Conservation (phyloP, 1,140 invertebrate genomes). For the Diprion similis region DNA sequence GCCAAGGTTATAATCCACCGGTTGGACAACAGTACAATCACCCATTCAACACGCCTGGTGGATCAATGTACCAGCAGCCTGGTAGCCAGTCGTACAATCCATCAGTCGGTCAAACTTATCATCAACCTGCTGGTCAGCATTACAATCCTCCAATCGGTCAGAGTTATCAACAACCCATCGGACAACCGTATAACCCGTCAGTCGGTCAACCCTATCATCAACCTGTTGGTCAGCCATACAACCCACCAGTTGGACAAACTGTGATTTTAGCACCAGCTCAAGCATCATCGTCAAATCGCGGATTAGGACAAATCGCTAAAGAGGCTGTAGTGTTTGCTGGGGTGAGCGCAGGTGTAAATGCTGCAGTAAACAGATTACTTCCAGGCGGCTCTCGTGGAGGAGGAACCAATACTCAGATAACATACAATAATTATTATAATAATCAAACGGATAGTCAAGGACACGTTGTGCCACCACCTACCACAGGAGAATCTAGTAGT, state of each 20-base stretch:
- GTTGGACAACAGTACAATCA: too few relatives aligned
- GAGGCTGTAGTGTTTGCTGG: conserved; percentile 59
- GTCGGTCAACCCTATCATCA: conserved; percentile 36
- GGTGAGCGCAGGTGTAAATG: conserved; percentile 56
- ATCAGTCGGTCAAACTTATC: conserved; percentile 32
- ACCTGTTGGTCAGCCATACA: conserved; percentile 26
- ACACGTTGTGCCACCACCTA: conserved; percentile 20
- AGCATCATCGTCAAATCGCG: conserved; percentile 37
- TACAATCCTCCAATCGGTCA: conserved; percentile 28
- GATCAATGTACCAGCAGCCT: conserved; percentile 18
- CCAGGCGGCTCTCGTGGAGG: conserved; percentile 54
- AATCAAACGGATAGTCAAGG: conserved; percentile 39
- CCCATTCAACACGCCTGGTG: conserved; percentile 29
- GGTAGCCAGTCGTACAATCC: conserved; percentile 29
- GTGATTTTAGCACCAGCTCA: conserved; percentile 42
- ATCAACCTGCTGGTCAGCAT: conserved; percentile 37
- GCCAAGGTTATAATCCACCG: too few relatives aligned
- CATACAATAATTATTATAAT: conserved; percentile 59
- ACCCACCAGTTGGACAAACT: conserved; percentile 48
- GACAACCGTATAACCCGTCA: conserved; percentile 23
- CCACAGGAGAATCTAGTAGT: not conserved
- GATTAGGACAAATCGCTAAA: conserved; percentile 58
- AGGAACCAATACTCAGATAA: conserved; percentile 47
- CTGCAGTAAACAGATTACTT: conserved; percentile 53
- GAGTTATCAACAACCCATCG: conserved; percentile 39